Evolutionary conservation across 1,140 invertebrate genomes (phyloP).

Genomic region (Aphelenchoides besseyi): DNA sequence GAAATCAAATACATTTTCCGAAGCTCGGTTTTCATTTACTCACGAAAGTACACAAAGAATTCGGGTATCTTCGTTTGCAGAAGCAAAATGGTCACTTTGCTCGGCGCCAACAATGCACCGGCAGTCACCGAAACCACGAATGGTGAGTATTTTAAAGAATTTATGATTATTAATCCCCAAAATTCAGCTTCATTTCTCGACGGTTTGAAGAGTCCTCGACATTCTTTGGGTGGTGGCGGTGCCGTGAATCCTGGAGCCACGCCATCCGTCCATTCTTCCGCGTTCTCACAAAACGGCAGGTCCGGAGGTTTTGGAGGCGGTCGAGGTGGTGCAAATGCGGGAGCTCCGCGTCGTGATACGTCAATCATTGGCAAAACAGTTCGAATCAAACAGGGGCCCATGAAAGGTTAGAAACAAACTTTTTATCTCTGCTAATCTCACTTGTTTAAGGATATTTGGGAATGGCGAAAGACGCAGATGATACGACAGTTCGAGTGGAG

Average conservation of each 20-base stretch:
- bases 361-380: slow-evolving; percentile 93
- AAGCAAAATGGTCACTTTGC: slow-evolving; percentile 81
- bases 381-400: slow-evolving; percentile 91
- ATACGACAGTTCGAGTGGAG: slow-evolving; percentile 87
- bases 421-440: neutral
- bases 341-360: slow-evolving; percentile 74
- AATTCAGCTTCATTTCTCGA: too few relatives aligned
- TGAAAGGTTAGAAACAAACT: slow-evolving; percentile 72
- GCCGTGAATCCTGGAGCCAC: neutral
- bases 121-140: slow-evolving; percentile 67
- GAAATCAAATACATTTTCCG: slow-evolving; percentile 93
- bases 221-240: neutral
- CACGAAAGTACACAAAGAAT: slow-evolving; percentile 86
- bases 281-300: slow-evolving; percentile 28
- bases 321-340: slow-evolving; percentile 68
- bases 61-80: slow-evolving; percentile 96
- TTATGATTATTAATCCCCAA: neutral
- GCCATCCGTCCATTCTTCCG: slow-evolving; percentile 11
- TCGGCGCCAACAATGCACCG: slow-evolving; percentile 69
- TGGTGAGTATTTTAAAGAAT: neutral
- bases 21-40: slow-evolving; percentile 87
- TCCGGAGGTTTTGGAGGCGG: slow-evolving; percentile 28
- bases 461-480: slow-evolving; percentile 82
- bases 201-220: slow-evolving; percentile 18
- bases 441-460: slow-evolving; percentile 56